Base-by-base conservation (phyloP, 2,113 vertebrate species). In the Phalacrocorax aristotelis region DNA sequence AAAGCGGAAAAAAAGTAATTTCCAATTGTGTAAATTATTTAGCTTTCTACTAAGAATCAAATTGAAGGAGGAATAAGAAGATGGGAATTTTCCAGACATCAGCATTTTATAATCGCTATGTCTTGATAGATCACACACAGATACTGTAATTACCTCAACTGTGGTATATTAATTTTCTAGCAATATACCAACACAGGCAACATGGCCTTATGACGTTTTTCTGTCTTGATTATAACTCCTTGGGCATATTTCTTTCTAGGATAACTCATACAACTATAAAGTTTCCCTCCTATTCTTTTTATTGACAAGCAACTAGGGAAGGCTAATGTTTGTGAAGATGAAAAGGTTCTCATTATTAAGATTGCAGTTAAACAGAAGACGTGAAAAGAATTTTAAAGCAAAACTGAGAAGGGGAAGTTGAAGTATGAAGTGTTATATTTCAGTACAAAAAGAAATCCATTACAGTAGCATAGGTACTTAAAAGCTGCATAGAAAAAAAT, bases 1-100 rank as follows among this genome's bases (percentile, higher is more conserved):
- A 87, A 87, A 83, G 3, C 16, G 27, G 40, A 54, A 34, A 74
- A 84, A 66, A 18, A 5, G 20, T 72, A 68, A 38, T 71, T 90
- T 96, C 95, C 48, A 51, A 11, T 81, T 51, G 51, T 13, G 7
- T 77, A 95, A 94, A 91, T 90, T 83, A 90, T 96, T 85, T 77
- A 64, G 51, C 42, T 94, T 97, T 98, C 69, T 80, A 55, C 78
- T 75, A 94, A 40, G 74, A 95, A 85, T 82, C 78, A 84, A 95
- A 91, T 34, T 62, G 85, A 42, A 75, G 29, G 32, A 75, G 23
- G 25, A 89, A 60, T 79, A 96, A 86, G 84, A 95, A 90, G 48
- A 77, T 66, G 69, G n/a, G 79, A 89, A 83, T 69, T 95, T 96
- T 96, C 87, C 58, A 81, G 66, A 70, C 78, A 75, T 20, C 30